A percentile compares a stretch with the other conserved stretches of the same genome.
Conservation (phyloP, 2,888 invertebrate genomes). For the Cosmopolites sordidus region DNA sequence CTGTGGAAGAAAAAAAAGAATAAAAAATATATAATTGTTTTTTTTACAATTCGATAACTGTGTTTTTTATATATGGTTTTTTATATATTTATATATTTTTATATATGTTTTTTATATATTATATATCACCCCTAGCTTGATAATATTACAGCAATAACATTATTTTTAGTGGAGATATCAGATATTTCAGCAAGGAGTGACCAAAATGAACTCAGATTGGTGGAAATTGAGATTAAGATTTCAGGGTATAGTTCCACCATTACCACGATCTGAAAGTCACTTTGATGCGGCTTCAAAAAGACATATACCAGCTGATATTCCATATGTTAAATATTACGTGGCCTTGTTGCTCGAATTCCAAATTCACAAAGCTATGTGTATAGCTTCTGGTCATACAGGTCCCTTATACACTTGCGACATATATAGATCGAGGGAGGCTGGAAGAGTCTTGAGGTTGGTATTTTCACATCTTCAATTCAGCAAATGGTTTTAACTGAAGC, state of each 20-base stretch:
- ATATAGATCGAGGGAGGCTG: conserved; percentile 75
- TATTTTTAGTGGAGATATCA: conserved; percentile 72
- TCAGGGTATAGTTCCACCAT: conserved; percentile 72
- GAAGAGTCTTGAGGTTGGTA: conserved; percentile 63
- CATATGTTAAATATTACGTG: conserved; percentile 74
- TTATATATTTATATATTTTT: too few relatives aligned
- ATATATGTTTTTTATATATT: too few relatives aligned
- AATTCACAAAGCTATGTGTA: conserved; percentile 73
- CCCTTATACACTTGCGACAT: conserved; percentile 79
- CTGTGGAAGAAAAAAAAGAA: too few relatives aligned
- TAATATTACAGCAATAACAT: too few relatives aligned
- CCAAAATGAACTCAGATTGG: conserved; percentile 69
- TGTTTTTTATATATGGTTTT: too few relatives aligned
- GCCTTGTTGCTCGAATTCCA: conserved; percentile 81
- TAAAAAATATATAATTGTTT: too few relatives aligned
- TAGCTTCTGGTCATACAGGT: conserved; percentile 65
- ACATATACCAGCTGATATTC: conserved; percentile 72
- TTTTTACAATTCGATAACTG: too few relatives aligned
- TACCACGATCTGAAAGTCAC: conserved; percentile 64
- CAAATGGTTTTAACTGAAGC: too few relatives aligned
- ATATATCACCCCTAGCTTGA: too few relatives aligned
- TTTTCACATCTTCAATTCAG: too few relatives aligned
- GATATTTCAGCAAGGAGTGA: conserved; percentile 69
- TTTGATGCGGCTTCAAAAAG: conserved; percentile 83
- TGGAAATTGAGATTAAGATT: conserved; percentile 70